phyloP scores from a whole-genome alignment of 2,113 vertebrate genomes.

The Zosterops japonicus region DNA sequence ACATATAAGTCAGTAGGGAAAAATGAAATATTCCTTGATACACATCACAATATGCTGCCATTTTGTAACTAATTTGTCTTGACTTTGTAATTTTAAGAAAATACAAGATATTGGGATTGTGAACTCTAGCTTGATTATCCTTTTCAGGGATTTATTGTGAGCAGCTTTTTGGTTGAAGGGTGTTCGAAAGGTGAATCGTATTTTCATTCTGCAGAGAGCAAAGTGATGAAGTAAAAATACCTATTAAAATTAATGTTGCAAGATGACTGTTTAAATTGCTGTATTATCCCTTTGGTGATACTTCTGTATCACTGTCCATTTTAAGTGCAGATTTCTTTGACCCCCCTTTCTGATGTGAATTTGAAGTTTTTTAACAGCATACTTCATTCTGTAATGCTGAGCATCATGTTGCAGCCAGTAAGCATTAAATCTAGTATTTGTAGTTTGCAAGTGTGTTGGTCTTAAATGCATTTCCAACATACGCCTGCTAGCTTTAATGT shows the following conservation, averaged over 20 bases:
- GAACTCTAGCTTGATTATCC: constrained; percentile 7
- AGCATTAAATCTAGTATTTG: constrained; percentile 40
- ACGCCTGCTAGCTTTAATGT: constrained; percentile 53
- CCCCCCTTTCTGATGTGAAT: constrained; percentile 33
- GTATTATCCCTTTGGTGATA: not conserved
- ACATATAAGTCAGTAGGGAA: not conserved
- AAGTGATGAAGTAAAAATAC: constrained; percentile 23
- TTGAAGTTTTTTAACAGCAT: not conserved
- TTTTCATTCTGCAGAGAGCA: constrained; percentile 33
- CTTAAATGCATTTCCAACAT: constrained; percentile 51
- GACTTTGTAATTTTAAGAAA: constrained; percentile 35
- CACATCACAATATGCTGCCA: constrained; percentile 41
- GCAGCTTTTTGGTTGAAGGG: constrained; percentile 9
- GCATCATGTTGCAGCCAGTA: constrained; percentile 42
- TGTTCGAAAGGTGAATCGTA: not conserved
- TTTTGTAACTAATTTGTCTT: constrained; percentile 42
- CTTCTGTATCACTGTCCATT: not conserved
- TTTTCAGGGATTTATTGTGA: constrained; percentile 43
- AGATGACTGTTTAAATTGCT: constrained; percentile 23
- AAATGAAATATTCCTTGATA: constrained; percentile 27
- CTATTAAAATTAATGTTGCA: constrained; percentile 5
- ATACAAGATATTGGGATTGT: not conserved
- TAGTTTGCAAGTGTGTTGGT: constrained; percentile 34
- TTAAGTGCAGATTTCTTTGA: constrained; percentile 21
- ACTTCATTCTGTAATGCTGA: constrained; percentile 25